Evolutionary conservation across 2,888 invertebrate genomes (phyloP).

Genomic region (Polydrusus cervinus): DNA sequence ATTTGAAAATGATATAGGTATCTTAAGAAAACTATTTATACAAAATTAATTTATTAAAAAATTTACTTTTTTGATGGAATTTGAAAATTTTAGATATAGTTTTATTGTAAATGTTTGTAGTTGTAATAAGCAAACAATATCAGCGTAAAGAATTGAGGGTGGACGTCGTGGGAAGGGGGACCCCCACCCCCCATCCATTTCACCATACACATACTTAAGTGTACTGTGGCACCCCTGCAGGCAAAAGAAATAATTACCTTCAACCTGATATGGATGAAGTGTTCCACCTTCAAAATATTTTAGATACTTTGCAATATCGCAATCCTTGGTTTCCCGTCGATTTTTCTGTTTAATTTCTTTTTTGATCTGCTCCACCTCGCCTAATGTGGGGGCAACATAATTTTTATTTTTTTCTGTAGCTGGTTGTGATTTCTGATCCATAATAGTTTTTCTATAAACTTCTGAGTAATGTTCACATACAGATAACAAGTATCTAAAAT

Average conservation of each 20-base stretch:
- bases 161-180: too few relatives aligned
- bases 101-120: too few relatives aligned
- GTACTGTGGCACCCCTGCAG: not conserved
- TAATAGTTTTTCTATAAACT: conserved; percentile 55
- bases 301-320: conserved; percentile 53
- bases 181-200: too few relatives aligned
- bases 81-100: too few relatives aligned
- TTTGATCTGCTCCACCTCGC: conserved; percentile 48
- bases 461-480: conserved; percentile 59
- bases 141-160: too few relatives aligned
- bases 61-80: too few relatives aligned
- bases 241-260: conserved; percentile 69
- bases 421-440: conserved; percentile 23
- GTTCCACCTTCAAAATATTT: conserved; percentile 69
- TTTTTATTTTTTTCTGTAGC: conserved; percentile 47
- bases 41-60: too few relatives aligned
- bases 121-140: too few relatives aligned
- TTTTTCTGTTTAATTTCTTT: conserved; percentile 40
- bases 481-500: conserved; percentile 55
- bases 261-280: conserved; percentile 77
- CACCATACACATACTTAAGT: too few relatives aligned
- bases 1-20: too few relatives aligned
- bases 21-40: too few relatives aligned
- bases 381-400: conserved; percentile 48
- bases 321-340: not conserved